Base-by-base conservation (phyloP, 2,113 vertebrate species). In the Carassius carassius region DNA sequence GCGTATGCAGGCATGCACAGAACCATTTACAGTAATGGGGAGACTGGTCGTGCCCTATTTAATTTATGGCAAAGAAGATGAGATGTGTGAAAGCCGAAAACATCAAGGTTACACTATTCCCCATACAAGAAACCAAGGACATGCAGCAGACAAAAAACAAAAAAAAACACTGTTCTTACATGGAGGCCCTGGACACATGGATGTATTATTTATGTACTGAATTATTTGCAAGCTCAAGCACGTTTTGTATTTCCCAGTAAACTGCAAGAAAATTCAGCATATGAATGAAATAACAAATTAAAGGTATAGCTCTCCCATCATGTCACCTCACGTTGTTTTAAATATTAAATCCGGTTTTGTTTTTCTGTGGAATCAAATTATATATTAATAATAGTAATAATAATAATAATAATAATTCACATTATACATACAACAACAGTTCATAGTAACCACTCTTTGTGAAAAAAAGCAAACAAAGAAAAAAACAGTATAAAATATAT, bases 1-100 rank as follows among this genome's bases (percentile, higher is more conserved):
- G 29, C 19, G 32, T 10, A 70, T 25, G 49, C 80, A 72, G 49
- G 49, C 67, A 41, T 56, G 29, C 44, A 58, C 32, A 56, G 65
- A 82, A 37, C 62, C 47, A 82, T 82, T 82, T 72, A 82, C 49
- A 82, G 51, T 56, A 82, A 56, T 72, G 47, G 32, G 63, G 25
- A 56, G 29, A 70, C 12, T 37, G 11, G 47, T 73, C 13, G 47
- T 82, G 81, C 49, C 67, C 67, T 58, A 82, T 82, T 72, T 58
- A 56, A 70, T 58, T 58, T 72, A 12, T 41, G 49, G 1, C 67
- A 58, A 73, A 72, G 67, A 54, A 11, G 49, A 72, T 51, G 65
- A 72, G 80, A 70, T 54, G 19, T 70, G 41, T 70, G 44, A 72
- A 56, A 37, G 49, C 5, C 21, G 9, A 37, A 60, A 78, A 23